Percentiles rank a stretch among this genome's conserved stretches.
phyloP scores from a whole-genome alignment of 2,888 invertebrate species.

The Galeopsomyia nigrocyanea region DNA sequence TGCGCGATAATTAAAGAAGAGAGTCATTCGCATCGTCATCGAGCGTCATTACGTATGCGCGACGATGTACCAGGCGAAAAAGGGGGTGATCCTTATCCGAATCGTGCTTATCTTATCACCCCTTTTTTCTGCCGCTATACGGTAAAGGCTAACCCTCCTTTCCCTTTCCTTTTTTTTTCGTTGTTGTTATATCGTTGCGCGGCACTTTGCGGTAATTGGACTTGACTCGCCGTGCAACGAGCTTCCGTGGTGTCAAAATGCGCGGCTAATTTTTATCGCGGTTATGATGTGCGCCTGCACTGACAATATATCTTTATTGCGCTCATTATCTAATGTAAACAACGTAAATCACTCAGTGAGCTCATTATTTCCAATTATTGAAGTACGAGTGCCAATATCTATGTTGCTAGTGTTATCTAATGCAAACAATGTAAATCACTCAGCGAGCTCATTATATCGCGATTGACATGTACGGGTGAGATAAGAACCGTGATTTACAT shows the following conservation, averaged over 20 bases:
- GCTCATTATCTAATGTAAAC: too few species aligned
- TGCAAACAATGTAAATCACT: too few species aligned
- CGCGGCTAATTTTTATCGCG: too few species aligned
- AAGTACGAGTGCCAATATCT: too few species aligned
- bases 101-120: conserved; percentile 23
- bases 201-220: conserved; percentile 34
- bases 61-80: conserved; percentile 1
- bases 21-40: conserved; percentile 41
- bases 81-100: conserved; percentile 38
- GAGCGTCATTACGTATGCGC: conserved; percentile 30
- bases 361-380: too few species aligned
- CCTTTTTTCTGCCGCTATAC: conserved; percentile 8
- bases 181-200: not conserved
- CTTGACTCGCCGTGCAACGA: not conserved
- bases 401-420: too few species aligned
- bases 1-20: conserved; percentile 22
- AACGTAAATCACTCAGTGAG: too few species aligned
- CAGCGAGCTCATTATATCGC: too few species aligned
- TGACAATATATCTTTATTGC: too few species aligned
- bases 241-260: not conserved
- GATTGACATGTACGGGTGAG: too few species aligned
- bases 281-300: too few species aligned
- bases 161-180: conserved; percentile 3
- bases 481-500: too few species aligned
- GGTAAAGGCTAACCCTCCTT: not conserved